Conservation (phyloP, 2,888 invertebrate species). For the Acronicta leporina region DNA sequence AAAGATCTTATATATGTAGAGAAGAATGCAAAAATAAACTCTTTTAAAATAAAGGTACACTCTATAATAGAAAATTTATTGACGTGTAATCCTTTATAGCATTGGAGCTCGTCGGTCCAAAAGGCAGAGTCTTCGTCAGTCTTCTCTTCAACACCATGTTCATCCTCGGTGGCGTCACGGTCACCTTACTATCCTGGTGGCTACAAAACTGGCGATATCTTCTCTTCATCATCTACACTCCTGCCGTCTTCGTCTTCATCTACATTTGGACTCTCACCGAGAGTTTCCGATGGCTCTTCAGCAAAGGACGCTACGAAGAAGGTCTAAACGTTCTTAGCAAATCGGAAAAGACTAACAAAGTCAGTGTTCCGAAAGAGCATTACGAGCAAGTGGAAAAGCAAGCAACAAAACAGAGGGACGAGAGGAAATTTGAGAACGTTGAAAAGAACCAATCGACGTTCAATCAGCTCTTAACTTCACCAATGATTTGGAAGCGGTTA, state of each 20-base stretch:
- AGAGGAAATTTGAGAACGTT: constrained; percentile 74
- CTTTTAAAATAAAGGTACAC: no score
- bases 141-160: constrained; percentile 86
- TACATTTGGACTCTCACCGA: constrained; percentile 83
- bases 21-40: no score
- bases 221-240: constrained; percentile 82
- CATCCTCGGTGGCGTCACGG: constrained; percentile 82
- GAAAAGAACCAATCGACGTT: constrained; percentile 79
- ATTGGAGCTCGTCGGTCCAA: constrained; percentile 82
- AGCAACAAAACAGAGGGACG: constrained; percentile 79
- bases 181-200: constrained; percentile 82
- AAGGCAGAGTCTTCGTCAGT: constrained; percentile 83
- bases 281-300: constrained; percentile 85
- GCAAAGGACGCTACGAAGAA: constrained; percentile 91
- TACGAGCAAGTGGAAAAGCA: constrained; percentile 82
- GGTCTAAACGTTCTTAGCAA: constrained; percentile 90
- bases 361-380: constrained; percentile 82
- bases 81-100: constrained; percentile 64
- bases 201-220: constrained; percentile 84
- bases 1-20: no score
- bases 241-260: constrained; percentile 76
- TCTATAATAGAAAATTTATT: no score
- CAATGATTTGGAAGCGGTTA: constrained; percentile 89
- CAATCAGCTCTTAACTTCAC: constrained; percentile 79
- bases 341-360: constrained; percentile 90